Base-by-base conservation (phyloP, 2,888 invertebrate genomes). In the Cryptocephalus primarius region DNA sequence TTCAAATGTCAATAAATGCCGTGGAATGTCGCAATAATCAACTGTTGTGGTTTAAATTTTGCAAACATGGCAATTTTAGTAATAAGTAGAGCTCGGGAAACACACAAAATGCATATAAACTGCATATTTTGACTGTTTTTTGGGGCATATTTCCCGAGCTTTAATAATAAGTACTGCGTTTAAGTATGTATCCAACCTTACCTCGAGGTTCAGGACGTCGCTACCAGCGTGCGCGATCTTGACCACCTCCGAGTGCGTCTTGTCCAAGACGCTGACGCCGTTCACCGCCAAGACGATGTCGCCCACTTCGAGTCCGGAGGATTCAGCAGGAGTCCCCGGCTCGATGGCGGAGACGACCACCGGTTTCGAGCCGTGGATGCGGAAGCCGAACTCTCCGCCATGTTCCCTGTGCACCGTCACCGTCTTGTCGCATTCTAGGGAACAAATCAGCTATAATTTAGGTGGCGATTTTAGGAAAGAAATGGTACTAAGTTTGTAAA, bases 281-380 rank as follows among this genome's bases (percentile, higher is more conserved):
- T 95, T 95, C 34, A 95, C 88, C 53, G 88, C 83, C 66, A 94
- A 83, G 39, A 95, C 85, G 51, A 95, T 92, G 66, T 95, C 95
- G 32, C 95, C 95, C 40, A 94, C 89, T 75, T 91, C 89, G 44
- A 95, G 72, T 0, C 94, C 94, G 4, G 89, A 91, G 46, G 80
- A 83, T 70, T 93, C 93, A 0, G 95, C 94, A 0, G 94, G 91
- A 1, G 94, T 94, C 56, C 89, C 91, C 33, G 88, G 86, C 71
- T 94, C 94, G 56, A 95, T 92, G 13, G 91, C 91, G 4, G 94
- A 93, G 32, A 95, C 92, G 10, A 94, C 91, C n/a, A 94, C 93
- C 1, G 95, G 95, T 62, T 90, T 88, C 48, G 91, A 90, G 31
- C 94, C 94, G 60, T 94, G 91, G 63, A 96, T 93, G 50, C 95